These are phyloP conservation scores for Saturnia japonica DNA, from an alignment of 2,888 invertebrate species.

Conservation along the genomic window DNA sequence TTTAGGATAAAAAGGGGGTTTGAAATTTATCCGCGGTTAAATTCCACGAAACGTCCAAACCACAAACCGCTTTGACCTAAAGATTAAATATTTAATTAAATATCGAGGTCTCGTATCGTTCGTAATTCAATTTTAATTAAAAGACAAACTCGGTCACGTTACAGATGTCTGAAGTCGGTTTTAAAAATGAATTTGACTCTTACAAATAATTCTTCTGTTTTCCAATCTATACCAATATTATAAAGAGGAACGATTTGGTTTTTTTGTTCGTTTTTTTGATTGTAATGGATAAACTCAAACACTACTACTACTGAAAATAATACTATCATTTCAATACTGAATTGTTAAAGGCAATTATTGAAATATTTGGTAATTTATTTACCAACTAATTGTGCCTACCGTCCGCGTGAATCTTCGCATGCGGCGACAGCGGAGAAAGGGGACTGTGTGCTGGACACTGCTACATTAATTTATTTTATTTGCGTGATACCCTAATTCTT, in stretches of 20 bases:
- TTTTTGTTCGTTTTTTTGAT: too few species aligned
- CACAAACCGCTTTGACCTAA: not conserved
- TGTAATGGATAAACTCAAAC: too few species aligned
- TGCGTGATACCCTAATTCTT: too few species aligned
- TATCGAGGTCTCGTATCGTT: conserved; percentile 58
- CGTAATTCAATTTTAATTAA: conserved; percentile 73
- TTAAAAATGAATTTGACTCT: not conserved
- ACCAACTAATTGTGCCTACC: too few species aligned
- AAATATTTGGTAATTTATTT: too few species aligned
- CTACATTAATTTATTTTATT: too few species aligned
- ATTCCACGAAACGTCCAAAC: conserved; percentile 10
- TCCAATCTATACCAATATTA: too few species aligned
- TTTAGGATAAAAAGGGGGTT: not conserved
- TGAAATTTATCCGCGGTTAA: not conserved
- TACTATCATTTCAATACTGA: not conserved
- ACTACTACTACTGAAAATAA: not conserved
- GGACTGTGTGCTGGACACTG: too few species aligned
- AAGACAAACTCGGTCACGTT: conserved; percentile 20
- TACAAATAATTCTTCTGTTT: not conserved
- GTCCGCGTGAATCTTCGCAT: too few species aligned
- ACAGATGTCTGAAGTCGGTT: not conserved
- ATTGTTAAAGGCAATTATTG: too few species aligned
- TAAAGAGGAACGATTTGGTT: too few species aligned
- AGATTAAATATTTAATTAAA: conserved; percentile 49
- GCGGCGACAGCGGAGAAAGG: too few species aligned